Evolutionary conservation across 1,140 invertebrate species (phyloP).

Genomic region (Rhagoletis pomonella): DNA sequence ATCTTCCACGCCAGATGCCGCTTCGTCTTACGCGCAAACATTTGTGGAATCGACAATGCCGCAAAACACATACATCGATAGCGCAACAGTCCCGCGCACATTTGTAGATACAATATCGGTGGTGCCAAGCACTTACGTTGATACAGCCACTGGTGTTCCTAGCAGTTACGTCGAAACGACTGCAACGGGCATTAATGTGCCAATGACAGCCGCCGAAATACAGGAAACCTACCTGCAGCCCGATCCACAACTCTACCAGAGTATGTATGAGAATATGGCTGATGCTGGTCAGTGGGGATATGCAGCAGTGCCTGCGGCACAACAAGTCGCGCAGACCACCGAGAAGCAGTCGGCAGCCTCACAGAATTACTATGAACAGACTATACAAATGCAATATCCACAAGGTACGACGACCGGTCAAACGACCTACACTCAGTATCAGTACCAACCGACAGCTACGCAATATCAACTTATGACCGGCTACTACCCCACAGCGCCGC

Average conservation of each 20-base stretch:
- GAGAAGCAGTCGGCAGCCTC: slow-evolving; percentile 53
- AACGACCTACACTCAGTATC: slow-evolving; percentile 59
- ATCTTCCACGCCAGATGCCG: neutral
- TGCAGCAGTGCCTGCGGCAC: slow-evolving; percentile 50
- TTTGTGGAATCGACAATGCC: neutral
- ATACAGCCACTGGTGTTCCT: neutral
- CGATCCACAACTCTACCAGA: slow-evolving; percentile 69
- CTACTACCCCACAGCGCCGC: slow-evolving; percentile 65
- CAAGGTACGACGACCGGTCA: slow-evolving; percentile 2
- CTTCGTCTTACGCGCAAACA: neutral
- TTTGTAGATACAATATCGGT: neutral
- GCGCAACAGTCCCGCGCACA: neutral
- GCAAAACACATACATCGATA: neutral
- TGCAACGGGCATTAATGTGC: neutral
- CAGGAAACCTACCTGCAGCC: slow-evolving; percentile 70
- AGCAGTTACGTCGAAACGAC: slow-evolving; percentile 25
- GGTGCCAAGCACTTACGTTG: neutral
- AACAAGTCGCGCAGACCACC: slow-evolving; percentile 42
- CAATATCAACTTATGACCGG: slow-evolving; percentile 67
- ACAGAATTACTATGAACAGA: slow-evolving; percentile 68
- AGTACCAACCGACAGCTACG: slow-evolving; percentile 66
- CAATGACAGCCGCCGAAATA: slow-evolving; percentile 71
- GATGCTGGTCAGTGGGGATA: slow-evolving; percentile 71
- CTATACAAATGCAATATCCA: slow-evolving; percentile 71
- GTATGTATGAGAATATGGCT: slow-evolving; percentile 70